phyloP scores from a whole-genome alignment of 2,797 vertebrate genomes.

The Iguana delicatissima region DNA sequence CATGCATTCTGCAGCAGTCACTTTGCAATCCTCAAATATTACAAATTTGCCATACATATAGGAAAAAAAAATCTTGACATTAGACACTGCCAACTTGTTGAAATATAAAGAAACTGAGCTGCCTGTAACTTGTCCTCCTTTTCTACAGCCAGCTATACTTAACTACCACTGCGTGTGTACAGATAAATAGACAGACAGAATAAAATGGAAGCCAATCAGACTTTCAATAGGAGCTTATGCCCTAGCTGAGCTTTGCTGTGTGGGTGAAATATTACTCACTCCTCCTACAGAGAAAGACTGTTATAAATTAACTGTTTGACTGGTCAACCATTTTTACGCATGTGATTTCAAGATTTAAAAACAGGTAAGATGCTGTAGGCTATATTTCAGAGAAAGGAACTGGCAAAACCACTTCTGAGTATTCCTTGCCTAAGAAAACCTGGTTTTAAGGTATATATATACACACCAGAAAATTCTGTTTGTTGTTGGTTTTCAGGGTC shows the following conservation, averaged over 20 bases:
- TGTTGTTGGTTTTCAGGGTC: not conserved
- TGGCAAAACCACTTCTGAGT: too few relatives aligned
- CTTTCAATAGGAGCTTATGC: not conserved
- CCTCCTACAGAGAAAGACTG: not conserved
- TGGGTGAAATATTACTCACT: not conserved
- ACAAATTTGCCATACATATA: too few relatives aligned
- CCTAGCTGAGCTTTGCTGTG: not conserved
- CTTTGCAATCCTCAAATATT: not conserved
- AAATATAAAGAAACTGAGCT: not conserved
- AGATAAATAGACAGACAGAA: not conserved
- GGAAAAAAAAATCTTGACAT: not conserved
- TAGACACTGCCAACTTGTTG: not conserved
- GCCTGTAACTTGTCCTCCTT: not conserved
- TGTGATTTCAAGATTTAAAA: not conserved
- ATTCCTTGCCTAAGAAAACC: too few relatives aligned
- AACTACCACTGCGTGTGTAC: too few relatives aligned
- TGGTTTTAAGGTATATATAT: too few relatives aligned
- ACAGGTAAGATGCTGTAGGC: not conserved
- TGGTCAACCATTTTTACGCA: too few relatives aligned
- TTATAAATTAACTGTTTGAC: not conserved
- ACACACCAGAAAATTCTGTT: not conserved
- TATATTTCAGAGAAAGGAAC: too few relatives aligned
- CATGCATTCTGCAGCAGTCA: not conserved
- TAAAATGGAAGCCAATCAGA: not conserved
- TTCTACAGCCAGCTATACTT: not conserved